phyloP scores from a whole-genome alignment of 2,113 vertebrate species.

The Hiodon alosoides region DNA sequence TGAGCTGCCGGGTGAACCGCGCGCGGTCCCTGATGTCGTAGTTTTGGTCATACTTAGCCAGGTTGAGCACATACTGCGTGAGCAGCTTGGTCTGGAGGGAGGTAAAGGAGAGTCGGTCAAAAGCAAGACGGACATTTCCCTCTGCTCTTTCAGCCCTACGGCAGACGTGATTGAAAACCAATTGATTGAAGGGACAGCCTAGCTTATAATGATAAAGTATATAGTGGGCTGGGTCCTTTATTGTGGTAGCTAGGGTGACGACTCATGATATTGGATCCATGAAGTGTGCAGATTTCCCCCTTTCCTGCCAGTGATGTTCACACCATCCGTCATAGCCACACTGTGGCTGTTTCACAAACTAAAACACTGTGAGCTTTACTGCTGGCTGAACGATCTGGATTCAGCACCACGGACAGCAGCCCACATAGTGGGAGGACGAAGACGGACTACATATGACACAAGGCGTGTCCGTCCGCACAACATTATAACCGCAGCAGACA shows the following conservation, averaged over 20 bases:
- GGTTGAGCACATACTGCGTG: conserved; percentile 93
- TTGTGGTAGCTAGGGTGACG: too few species aligned
- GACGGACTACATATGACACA: too few species aligned
- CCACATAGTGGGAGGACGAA: background rate
- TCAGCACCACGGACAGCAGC: conserved; percentile 18
- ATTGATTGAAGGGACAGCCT: too few species aligned
- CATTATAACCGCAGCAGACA: background rate
- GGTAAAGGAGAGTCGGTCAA: background rate
- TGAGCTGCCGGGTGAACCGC: conserved; percentile 93
- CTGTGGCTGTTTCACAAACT: background rate
- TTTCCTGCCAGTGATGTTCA: background rate
- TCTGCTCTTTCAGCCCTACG: too few species aligned
- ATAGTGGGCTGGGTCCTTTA: too few species aligned
- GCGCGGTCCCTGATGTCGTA: conserved; percentile 94
- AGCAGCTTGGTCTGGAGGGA: conserved; percentile 85
- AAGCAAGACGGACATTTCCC: background rate
- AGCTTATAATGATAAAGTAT: too few species aligned
- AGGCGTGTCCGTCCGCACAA: background rate
- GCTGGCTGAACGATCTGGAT: background rate
- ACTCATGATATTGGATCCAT: too few species aligned
- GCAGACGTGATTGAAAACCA: too few species aligned
- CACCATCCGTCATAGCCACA: background rate
- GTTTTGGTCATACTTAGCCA: conserved; percentile 98
- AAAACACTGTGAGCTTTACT: background rate
- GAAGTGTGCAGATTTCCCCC: background rate